These are phyloP conservation scores for Venusia cambrica DNA, from an alignment of 2,888 invertebrate genomes.

Conservation along the genomic window DNA sequence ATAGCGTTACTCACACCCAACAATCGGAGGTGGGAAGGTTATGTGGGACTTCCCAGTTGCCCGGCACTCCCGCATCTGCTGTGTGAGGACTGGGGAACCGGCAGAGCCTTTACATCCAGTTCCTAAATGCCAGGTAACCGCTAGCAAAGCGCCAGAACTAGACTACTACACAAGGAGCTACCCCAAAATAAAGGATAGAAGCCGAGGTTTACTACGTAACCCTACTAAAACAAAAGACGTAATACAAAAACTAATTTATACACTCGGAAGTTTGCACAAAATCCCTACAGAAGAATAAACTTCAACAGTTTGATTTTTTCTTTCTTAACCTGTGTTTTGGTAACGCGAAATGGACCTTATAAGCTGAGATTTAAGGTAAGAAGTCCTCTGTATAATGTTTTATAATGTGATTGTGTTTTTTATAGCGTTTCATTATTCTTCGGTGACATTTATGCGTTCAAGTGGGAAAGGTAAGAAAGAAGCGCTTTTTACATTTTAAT, in stretches of 20 bases:
- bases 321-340: neutral
- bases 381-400: conserved; percentile 21
- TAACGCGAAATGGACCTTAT: conserved; percentile 10
- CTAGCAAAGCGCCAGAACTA: no score
- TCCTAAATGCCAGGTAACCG: no score
- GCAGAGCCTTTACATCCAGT: no score
- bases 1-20: no score
- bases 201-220: conserved; percentile 1
- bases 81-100: no score
- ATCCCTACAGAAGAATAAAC: conserved; percentile 14
- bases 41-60: no score
- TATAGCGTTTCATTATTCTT: conserved; percentile 47
- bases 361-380: conserved; percentile 16
- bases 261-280: conserved; percentile 17
- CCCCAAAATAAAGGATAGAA: no score
- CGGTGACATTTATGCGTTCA: conserved; percentile 36
- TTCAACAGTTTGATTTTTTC: conserved; percentile 18
- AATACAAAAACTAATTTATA: conserved; percentile 14
- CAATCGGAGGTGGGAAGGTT: no score
- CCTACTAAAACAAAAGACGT: conserved; percentile 6
- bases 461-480: conserved; percentile 23
- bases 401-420: conserved; percentile 48
- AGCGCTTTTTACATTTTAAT: conserved; percentile 18
- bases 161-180: no score
- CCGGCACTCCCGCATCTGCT: no score